These are phyloP conservation scores for Coptodon bakossiorum DNA, from an alignment of 2,113 vertebrate genomes.

Conservation along the genomic window DNA sequence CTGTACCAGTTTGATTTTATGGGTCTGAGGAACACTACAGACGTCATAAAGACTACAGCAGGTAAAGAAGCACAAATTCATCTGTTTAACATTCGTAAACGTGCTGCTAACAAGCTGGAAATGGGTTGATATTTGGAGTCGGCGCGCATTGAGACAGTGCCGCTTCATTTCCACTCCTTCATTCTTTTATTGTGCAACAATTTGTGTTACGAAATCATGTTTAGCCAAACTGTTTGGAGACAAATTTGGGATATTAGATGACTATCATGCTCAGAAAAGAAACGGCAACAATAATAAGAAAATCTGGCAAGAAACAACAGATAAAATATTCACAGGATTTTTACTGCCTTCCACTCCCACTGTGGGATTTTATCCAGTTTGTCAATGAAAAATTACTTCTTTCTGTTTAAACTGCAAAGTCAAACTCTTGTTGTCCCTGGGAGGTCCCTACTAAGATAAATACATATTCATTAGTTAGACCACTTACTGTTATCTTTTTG, in stretches of 20 bases:
- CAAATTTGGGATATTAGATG: neutral
- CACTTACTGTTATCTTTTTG: neutral
- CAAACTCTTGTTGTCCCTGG: neutral
- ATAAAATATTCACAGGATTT: neutral
- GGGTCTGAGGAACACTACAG: conserved; percentile 90
- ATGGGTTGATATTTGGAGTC: neutral
- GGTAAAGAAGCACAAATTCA: conserved; percentile 63
- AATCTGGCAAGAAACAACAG: neutral
- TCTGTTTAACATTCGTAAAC: neutral
- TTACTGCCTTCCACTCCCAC: neutral
- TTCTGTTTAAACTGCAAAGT: neutral
- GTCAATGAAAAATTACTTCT: neutral
- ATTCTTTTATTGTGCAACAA: neutral
- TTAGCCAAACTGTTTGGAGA: neutral
- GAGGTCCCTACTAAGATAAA: neutral
- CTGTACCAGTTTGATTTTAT: conserved; percentile 98
- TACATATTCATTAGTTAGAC: neutral
- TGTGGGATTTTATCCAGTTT: neutral
- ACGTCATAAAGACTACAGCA: conserved; percentile 85
- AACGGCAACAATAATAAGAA: neutral
- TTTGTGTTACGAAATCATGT: neutral
- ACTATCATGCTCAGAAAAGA: neutral
- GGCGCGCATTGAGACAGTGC: neutral
- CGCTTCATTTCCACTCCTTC: neutral
- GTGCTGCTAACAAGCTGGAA: neutral